Evolutionary conservation across 2,797 vertebrate genomes (phyloP).

Genomic region (Sphenodon punctatus): DNA sequence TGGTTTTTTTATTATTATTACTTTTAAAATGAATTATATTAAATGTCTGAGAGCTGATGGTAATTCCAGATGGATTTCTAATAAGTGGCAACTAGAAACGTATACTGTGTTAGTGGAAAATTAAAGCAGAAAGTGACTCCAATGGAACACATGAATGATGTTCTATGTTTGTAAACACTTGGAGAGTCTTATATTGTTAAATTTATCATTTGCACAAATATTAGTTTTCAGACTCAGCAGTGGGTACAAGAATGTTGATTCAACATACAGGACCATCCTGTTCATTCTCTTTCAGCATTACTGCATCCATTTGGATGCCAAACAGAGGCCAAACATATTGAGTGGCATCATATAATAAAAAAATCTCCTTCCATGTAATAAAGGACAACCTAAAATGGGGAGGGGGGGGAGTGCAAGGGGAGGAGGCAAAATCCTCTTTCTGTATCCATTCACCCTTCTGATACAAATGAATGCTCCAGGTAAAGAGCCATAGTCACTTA

Average conservation of each 20-base stretch:
- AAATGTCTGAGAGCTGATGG: slow-evolving; percentile 60
- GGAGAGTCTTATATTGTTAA: slow-evolving; percentile 37
- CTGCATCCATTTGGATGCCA: slow-evolving; percentile 43
- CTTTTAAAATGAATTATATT: slow-evolving; percentile 51
- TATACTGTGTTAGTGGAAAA: slow-evolving; percentile 53
- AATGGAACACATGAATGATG: background rate
- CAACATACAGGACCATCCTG: slow-evolving; percentile 58
- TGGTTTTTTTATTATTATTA: no score
- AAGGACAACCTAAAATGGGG: slow-evolving; percentile 1
- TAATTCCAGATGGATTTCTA: slow-evolving; percentile 66
- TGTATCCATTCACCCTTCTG: background rate
- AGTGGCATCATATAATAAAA: background rate
- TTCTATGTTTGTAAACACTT: slow-evolving; percentile 38
- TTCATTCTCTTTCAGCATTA: slow-evolving; percentile 54
- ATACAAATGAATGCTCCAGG: slow-evolving; percentile 36
- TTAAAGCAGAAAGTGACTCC: slow-evolving; percentile 21
- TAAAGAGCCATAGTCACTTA: slow-evolving; percentile 56
- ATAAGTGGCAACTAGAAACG: slow-evolving; percentile 47
- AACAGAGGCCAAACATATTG: slow-evolving; percentile 20
- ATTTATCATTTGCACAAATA: slow-evolving; percentile 46
- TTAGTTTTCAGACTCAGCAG: slow-evolving; percentile 29
- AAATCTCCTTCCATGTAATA: slow-evolving; percentile 18
- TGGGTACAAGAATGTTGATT: slow-evolving; percentile 58
- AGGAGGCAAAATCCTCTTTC: background rate
- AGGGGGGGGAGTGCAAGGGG: background rate